Evolutionary conservation across 2,797 vertebrate species (phyloP).

Genomic region (Vipera latastei): DNA sequence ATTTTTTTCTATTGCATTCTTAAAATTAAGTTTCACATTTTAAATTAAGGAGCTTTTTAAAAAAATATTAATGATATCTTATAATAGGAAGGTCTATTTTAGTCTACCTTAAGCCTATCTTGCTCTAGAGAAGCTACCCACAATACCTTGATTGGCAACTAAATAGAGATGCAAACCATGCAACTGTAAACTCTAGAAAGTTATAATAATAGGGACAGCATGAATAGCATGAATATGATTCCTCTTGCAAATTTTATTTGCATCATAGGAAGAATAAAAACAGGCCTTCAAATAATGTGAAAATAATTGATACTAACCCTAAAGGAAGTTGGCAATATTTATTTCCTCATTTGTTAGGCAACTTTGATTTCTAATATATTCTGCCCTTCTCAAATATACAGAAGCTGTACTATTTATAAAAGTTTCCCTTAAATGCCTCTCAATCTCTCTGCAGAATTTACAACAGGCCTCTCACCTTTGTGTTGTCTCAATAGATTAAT

Average conservation of each 20-base stretch:
- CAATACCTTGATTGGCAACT: not conserved
- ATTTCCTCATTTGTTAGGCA: not conserved
- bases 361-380: not conserved
- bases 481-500: constrained; percentile 34
- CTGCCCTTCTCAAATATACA: not conserved
- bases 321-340: not conserved
- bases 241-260: not conserved
- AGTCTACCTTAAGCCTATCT: not conserved
- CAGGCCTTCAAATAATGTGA: not conserved
- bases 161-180: not conserved
- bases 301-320: not conserved
- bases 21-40: not conserved
- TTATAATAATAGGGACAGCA: not conserved
- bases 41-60: constrained; percentile 3
- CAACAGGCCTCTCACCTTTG: constrained; percentile 15
- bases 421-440: not conserved
- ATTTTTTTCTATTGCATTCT: not conserved
- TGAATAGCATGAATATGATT: not conserved
- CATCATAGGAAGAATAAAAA: not conserved
- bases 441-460: constrained; percentile 6
- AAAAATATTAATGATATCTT: not conserved
- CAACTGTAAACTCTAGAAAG: not conserved
- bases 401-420: not conserved
- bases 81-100: not conserved
- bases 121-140: not conserved